A percentile compares a stretch with the other conserved stretches of the same genome.
Evolutionary conservation across 2,888 invertebrate genomes (phyloP).

Genomic region (Willowsia nigromaculata): DNA sequence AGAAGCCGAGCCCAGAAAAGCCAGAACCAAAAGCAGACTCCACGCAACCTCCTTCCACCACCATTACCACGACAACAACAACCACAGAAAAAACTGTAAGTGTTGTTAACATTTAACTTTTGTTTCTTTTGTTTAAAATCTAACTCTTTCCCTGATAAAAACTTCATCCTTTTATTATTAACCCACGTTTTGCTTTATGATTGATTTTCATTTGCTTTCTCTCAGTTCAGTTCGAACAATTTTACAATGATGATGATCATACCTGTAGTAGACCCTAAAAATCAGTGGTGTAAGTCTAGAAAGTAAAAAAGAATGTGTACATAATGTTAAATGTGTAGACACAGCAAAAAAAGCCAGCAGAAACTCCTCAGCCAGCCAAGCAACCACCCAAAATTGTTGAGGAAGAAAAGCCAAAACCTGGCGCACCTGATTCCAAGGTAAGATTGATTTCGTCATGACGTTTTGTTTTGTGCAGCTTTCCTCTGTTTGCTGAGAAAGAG

Average conservation of each 20-base stretch:
- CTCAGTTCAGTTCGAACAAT: not conserved
- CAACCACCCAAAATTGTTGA: conserved; percentile 64
- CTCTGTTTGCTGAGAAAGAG: not conserved
- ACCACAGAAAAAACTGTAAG: conserved; percentile 58
- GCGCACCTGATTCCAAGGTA: conserved; percentile 56
- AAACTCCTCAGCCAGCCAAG: conserved; percentile 57
- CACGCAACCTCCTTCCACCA: conserved; percentile 51
- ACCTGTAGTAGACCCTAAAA: no score
- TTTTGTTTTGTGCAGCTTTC: not conserved
- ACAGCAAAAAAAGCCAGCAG: conserved; percentile 59
- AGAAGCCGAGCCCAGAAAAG: not conserved
- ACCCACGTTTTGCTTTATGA: not conserved
- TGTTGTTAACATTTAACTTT: not conserved
- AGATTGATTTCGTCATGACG: no score
- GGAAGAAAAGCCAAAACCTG: conserved; percentile 71
- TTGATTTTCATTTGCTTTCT: not conserved
- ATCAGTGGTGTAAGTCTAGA: no score
- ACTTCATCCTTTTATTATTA: no score
- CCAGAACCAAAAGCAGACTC: conserved; percentile 22
- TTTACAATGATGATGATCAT: not conserved
- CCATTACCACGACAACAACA: conserved; percentile 39
- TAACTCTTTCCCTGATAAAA: not conserved
- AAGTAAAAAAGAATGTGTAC: conserved; percentile 6
- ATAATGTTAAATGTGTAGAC: conserved; percentile 52
- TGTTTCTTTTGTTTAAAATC: not conserved